Evolutionary conservation across 2,888 invertebrate species (phyloP).

Genomic region (Euphydryas editha): DNA sequence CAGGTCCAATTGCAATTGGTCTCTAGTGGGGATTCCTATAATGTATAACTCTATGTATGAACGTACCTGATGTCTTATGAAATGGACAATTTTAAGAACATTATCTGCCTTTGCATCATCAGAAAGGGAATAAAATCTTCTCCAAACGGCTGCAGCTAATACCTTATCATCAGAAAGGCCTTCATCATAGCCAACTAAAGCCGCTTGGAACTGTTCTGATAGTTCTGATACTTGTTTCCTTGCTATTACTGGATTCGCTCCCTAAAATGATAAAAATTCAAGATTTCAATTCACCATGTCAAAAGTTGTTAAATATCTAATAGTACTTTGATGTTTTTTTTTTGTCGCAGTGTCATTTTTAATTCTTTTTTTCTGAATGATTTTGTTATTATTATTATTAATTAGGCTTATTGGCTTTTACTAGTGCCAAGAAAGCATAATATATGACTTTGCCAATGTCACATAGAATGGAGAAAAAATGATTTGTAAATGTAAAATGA

Average conservation of each 20-base stretch:
- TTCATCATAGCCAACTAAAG: slow-evolving; percentile 93
- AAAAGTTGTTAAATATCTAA: background rate
- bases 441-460: no score
- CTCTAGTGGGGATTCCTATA: no score
- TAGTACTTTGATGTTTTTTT: no score
- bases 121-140: slow-evolving; percentile 88
- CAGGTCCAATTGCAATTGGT: no score
- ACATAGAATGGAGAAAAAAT: no score
- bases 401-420: no score
- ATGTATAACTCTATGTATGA: background rate
- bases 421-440: no score
- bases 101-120: slow-evolving; percentile 85
- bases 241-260: slow-evolving; percentile 84
- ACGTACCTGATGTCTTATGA: slow-evolving; percentile 89
- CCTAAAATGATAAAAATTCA: slow-evolving; percentile 64
- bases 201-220: slow-evolving; percentile 92
- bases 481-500: no score
- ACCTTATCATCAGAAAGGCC: slow-evolving; percentile 90
- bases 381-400: no score
- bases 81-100: slow-evolving; percentile 88
- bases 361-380: no score
- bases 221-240: slow-evolving; percentile 86
- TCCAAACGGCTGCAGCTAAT: slow-evolving; percentile 93
- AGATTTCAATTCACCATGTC: no score
- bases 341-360: no score